Conservation (phyloP, 2,888 invertebrate genomes). For the Onchidella celtica region DNA sequence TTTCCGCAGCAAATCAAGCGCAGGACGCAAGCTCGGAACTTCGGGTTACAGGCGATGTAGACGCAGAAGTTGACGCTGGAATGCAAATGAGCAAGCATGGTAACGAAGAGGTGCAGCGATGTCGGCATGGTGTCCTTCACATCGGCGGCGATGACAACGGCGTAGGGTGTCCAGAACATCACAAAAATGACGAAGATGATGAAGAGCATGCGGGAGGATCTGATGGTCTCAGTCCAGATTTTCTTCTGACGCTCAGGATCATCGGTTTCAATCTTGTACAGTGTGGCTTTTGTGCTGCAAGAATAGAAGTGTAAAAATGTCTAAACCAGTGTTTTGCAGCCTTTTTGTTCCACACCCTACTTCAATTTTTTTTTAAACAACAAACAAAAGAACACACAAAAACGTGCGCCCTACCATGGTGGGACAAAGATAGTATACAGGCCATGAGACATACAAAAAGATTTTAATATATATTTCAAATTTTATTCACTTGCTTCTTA, state of each 20-base stretch:
- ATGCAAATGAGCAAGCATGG: conserved; percentile 72
- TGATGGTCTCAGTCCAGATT: conserved; percentile 65
- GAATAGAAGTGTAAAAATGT: background rate
- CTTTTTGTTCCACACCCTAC: too few species aligned
- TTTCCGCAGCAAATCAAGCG: conserved; percentile 48
- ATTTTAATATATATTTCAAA: too few species aligned
- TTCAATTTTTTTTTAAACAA: too few species aligned
- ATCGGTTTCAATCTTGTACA: conserved; percentile 61
- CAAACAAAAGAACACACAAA: too few species aligned
- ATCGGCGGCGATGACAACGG: conserved; percentile 68
- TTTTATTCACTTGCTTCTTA: too few species aligned
- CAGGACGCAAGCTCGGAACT: conserved; percentile 58
- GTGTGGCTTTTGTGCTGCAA: conserved; percentile 61
- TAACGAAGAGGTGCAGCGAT: conserved; percentile 70
- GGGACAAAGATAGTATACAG: too few species aligned
- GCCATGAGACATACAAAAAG: too few species aligned
- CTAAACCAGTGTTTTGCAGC: too few species aligned
- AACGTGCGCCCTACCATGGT: too few species aligned
- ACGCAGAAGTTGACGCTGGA: conserved; percentile 69
- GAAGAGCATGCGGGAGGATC: conserved; percentile 68
- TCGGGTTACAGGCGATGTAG: conserved; percentile 66
- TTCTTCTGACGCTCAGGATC: conserved; percentile 59
- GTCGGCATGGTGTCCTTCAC: conserved; percentile 55
- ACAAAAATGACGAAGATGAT: conserved; percentile 69
- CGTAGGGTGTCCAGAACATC: conserved; percentile 74